Evolutionary conservation across 2,888 invertebrate genomes (phyloP).

Genomic region (Sepiola atlantica): DNA sequence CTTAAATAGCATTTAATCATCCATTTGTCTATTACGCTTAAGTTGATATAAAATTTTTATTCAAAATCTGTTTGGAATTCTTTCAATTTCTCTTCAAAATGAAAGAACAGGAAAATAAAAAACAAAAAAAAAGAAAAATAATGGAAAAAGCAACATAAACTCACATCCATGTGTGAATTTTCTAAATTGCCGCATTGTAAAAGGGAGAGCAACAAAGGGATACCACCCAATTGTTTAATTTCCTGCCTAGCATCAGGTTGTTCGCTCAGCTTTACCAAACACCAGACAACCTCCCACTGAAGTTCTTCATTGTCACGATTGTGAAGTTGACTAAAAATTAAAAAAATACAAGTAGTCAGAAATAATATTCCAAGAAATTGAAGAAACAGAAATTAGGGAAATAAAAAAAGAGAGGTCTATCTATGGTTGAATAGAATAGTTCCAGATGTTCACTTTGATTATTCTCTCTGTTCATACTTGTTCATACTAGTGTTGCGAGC

Average conservation of each 20-base stretch:
- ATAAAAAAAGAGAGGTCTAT: too few species aligned
- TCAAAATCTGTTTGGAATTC: too few species aligned
- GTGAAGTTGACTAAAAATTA: constrained; percentile 70
- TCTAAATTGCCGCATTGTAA: constrained; percentile 62
- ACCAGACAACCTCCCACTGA: constrained; percentile 75
- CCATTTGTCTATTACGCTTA: too few species aligned
- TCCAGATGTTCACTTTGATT: too few species aligned
- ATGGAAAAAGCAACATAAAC: not conserved
- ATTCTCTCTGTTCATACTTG: too few species aligned
- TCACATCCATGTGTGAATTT: not conserved
- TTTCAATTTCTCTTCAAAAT: too few species aligned
- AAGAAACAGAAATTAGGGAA: not conserved
- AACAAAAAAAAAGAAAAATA: not conserved
- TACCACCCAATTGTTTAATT: constrained; percentile 74
- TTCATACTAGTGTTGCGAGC: too few species aligned
- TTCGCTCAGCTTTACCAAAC: constrained; percentile 74
- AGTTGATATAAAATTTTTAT: too few species aligned
- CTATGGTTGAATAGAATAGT: too few species aligned
- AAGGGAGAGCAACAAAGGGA: constrained; percentile 74
- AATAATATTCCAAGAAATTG: not conserved
- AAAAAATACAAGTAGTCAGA: constrained; percentile 35
- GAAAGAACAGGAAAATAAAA: not conserved
- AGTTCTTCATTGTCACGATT: constrained; percentile 74
- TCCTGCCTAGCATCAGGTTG: constrained; percentile 74
- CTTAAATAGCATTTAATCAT: too few species aligned